Evolutionary conservation across 2,888 invertebrate species (phyloP).

Genomic region (Antitype chi): DNA sequence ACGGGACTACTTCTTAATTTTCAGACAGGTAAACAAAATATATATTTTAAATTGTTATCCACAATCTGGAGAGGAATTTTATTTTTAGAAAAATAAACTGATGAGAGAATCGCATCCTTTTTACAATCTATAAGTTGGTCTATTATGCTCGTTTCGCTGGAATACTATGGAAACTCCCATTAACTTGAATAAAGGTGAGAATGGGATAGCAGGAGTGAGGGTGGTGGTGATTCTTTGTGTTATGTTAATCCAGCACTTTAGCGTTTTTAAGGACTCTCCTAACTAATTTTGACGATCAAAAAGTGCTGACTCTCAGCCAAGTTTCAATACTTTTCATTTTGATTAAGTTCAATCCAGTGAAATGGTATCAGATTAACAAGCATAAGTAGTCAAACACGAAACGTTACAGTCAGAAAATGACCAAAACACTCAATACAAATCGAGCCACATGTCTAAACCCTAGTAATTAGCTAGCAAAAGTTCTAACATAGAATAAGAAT

Average conservation of each 20-base stretch:
- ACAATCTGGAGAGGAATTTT: background rate
- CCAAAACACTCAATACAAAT: constrained; percentile 18
- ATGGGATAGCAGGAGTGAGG: too few relatives aligned
- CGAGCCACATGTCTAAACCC: constrained; percentile 22
- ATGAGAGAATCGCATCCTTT: background rate
- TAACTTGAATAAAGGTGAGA: background rate
- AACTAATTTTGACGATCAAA: too few relatives aligned
- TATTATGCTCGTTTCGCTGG: too few relatives aligned
- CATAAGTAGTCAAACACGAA: background rate
- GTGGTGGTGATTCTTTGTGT: background rate
- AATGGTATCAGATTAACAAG: background rate
- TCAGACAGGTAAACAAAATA: too few relatives aligned
- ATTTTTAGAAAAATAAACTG: background rate
- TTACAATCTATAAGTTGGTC: background rate
- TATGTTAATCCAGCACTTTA: background rate
- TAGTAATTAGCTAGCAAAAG: constrained; percentile 32
- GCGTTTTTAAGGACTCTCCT: too few relatives aligned
- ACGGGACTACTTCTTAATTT: too few relatives aligned
- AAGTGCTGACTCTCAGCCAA: too few relatives aligned
- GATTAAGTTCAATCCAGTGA: background rate
- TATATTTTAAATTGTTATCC: too few relatives aligned
- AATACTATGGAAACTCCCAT: background rate
- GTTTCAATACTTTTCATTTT: too few relatives aligned
- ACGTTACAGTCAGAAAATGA: constrained; percentile 2
- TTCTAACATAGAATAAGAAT: constrained; percentile 13